A percentile compares a stretch with the other conserved stretches of the same genome.
Conservation (phyloP, 2,797 vertebrate genomes). For the Silurus lanzhouensis region DNA sequence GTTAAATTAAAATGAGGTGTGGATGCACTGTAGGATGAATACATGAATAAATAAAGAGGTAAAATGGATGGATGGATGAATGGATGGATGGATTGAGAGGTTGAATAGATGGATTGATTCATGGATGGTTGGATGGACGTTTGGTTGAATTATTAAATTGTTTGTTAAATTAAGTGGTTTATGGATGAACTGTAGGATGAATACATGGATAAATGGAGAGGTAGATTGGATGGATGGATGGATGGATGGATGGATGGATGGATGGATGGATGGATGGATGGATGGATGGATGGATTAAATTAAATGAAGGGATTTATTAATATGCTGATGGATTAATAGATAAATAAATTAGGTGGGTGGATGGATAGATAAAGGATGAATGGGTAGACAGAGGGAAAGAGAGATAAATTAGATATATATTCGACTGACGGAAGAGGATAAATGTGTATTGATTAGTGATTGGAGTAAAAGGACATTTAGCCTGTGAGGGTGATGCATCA, state of each 20-base stretch:
- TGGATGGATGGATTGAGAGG: background rate
- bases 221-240: background rate
- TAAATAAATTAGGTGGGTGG: background rate
- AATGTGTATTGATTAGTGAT: conserved; percentile 6
- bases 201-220: background rate
- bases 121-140: too few relatives aligned
- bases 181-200: background rate
- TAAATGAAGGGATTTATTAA: background rate
- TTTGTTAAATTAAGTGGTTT: too few relatives aligned
- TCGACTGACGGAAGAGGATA: background rate
- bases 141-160: too few relatives aligned
- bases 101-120: background rate
- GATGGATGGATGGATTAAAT: background rate
- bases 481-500: background rate
- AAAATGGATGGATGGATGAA: background rate
- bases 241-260: background rate
- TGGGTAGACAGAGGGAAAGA: background rate
- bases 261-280: background rate
- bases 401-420: background rate
- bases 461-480: background rate
- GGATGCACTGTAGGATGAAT: background rate
- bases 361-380: background rate
- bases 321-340: background rate
- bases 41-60: background rate
- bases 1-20: background rate